A percentile compares a stretch with the other conserved stretches of the same genome.
Evolutionary conservation across 2,113 vertebrate species (phyloP).

Genomic region (Calyptommatus sinebrachiatus): DNA sequence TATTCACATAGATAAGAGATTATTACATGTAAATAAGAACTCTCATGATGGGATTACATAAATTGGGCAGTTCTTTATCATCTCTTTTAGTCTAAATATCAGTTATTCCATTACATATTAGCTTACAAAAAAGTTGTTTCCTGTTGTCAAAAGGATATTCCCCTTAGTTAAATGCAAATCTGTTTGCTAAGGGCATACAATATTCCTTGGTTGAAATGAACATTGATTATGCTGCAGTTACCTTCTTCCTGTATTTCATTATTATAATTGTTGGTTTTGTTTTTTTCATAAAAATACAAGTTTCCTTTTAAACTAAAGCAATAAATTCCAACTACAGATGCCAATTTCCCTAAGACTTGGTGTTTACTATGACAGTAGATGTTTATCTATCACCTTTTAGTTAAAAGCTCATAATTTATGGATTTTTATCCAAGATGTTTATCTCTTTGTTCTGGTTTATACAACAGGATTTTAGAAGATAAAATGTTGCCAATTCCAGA

Average conservation of each 20-base stretch:
- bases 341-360: not conserved
- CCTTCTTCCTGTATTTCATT: not conserved
- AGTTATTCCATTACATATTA: not conserved
- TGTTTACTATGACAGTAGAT: not conserved
- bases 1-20: not conserved
- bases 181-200: conserved; percentile 8
- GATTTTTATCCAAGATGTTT: not conserved
- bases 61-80: not conserved
- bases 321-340: not conserved
- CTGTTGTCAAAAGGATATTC: not conserved
- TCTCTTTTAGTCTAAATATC: not conserved
- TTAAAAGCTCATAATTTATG: not conserved
- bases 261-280: not conserved
- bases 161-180: not conserved
- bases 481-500: conserved; percentile 72
- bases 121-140: not conserved
- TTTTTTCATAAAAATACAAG: conserved; percentile 28
- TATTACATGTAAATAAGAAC: not conserved
- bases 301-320: conserved; percentile 6
- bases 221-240: conserved; percentile 2
- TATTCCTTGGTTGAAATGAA: not conserved
- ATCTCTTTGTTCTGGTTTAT: conserved; percentile 39
- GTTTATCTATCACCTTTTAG: not conserved
- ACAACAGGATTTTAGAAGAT: conserved; percentile 62
- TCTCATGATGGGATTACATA: not conserved